A percentile compares a stretch with the other conserved stretches of the same genome.
phyloP scores from a whole-genome alignment of 2,888 invertebrate species.

The Brassicogethes aeneus region DNA sequence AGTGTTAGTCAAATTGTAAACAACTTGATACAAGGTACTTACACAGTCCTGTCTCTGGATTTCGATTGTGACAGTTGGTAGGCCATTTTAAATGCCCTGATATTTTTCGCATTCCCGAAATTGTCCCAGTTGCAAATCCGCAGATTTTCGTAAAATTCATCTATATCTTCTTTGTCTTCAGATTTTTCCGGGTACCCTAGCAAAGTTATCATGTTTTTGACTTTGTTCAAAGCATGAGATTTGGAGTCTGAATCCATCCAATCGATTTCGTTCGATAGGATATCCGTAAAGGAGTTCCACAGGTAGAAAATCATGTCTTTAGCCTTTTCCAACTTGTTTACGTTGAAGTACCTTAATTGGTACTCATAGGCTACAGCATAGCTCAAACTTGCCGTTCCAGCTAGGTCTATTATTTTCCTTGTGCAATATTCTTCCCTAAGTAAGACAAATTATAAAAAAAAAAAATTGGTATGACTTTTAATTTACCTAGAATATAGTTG shows the following conservation, averaged over 20 bases:
- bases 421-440: conserved; percentile 36
- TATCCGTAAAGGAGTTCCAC: conserved; percentile 39
- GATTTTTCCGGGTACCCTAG: conserved; percentile 33
- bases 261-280: conserved; percentile 35
- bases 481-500: conserved; percentile 23
- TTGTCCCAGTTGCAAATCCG: conserved; percentile 35
- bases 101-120: conserved; percentile 33
- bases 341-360: conserved; percentile 31
- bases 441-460: too few species aligned
- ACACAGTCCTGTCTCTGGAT: conserved; percentile 20
- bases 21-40: neutral
- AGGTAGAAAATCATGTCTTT: conserved; percentile 30
- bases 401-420: conserved; percentile 31
- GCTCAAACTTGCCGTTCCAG: conserved; percentile 27
- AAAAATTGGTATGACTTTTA: neutral
- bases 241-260: conserved; percentile 49
- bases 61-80: conserved; percentile 27
- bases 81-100: conserved; percentile 33
- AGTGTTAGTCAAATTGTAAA: too few species aligned
- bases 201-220: conserved; percentile 39
- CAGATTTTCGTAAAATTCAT: conserved; percentile 35
- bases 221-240: conserved; percentile 41
- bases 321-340: conserved; percentile 36
- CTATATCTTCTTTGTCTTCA: conserved; percentile 21
- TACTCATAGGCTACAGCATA: conserved; percentile 36